A percentile compares a stretch with the other conserved stretches of the same genome.
phyloP scores from a whole-genome alignment of 2,113 vertebrate species.

The Drymodes brunneopygia region DNA sequence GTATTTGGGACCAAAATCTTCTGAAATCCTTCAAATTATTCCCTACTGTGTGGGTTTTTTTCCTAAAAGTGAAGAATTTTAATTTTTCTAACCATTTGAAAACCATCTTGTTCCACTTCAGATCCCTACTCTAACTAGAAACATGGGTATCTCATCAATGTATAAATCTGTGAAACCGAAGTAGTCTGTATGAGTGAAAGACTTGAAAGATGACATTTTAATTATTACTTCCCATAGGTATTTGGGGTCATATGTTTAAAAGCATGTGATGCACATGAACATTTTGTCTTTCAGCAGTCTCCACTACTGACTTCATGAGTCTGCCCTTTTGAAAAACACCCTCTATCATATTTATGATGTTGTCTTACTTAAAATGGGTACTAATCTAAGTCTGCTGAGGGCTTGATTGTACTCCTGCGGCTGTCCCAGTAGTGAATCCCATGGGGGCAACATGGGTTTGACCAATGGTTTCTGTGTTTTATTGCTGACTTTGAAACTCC shows the following conservation, averaged over 20 bases:
- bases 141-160: not conserved
- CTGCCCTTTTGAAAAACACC: conserved; percentile 71
- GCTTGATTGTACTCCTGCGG: not conserved
- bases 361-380: conserved; percentile 53
- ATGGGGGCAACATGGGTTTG: not conserved
- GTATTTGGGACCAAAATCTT: not conserved
- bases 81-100: conserved; percentile 62
- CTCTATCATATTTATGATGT: conserved; percentile 72
- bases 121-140: conserved; percentile 24
- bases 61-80: conserved; percentile 48
- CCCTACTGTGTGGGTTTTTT: conserved; percentile 56
- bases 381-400: conserved; percentile 20
- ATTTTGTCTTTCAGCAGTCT: conserved; percentile 68
- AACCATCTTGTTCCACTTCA: conserved; percentile 32
- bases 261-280: conserved; percentile 58
- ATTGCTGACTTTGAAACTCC: not conserved
- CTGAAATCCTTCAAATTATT: conserved; percentile 55
- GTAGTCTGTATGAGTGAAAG: conserved; percentile 8
- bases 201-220: conserved; percentile 53
- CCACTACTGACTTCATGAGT: conserved; percentile 74
- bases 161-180: conserved; percentile 24
- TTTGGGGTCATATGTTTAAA: conserved; percentile 65
- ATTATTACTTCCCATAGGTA: conserved; percentile 55
- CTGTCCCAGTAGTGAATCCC: not conserved
- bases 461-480: not conserved